Evolutionary conservation across 2,797 vertebrate species (phyloP).

Genomic region (Helarctos malayanus): DNA sequence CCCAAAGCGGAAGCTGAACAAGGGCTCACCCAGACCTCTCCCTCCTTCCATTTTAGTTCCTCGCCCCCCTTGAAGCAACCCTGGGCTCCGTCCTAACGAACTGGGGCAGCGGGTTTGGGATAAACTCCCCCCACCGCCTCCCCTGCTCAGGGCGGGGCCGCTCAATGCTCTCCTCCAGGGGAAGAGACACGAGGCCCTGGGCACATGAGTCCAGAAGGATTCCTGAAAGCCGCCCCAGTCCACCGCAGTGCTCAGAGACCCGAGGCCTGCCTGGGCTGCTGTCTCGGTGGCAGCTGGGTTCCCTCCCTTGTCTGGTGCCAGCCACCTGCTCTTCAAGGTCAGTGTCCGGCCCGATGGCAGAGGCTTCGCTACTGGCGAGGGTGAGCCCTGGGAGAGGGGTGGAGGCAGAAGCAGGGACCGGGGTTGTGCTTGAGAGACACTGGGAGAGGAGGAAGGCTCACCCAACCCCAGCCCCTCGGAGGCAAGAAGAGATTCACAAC

Average conservation of each 20-base stretch:
- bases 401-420: neutral
- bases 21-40: neutral
- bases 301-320: neutral
- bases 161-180: neutral
- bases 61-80: neutral
- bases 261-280: neutral
- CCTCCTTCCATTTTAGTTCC: neutral
- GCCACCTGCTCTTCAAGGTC: rapidly evolving
- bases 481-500: slow-evolving; percentile 53
- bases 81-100: neutral
- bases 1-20: neutral
- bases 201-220: neutral
- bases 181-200: neutral
- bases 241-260: rapidly evolving
- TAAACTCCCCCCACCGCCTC: rapidly evolving
- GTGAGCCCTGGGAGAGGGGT: neutral
- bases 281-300: neutral
- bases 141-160: neutral
- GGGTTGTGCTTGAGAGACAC: neutral
- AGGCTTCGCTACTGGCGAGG: neutral
- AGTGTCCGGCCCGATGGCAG: neutral
- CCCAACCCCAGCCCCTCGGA: rapidly evolving
- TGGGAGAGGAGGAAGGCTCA: neutral
- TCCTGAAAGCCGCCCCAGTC: neutral
- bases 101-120: neutral